Evolutionary conservation across 2,888 invertebrate genomes (phyloP).

Genomic region (Drosophila pseudotalamancana): DNA sequence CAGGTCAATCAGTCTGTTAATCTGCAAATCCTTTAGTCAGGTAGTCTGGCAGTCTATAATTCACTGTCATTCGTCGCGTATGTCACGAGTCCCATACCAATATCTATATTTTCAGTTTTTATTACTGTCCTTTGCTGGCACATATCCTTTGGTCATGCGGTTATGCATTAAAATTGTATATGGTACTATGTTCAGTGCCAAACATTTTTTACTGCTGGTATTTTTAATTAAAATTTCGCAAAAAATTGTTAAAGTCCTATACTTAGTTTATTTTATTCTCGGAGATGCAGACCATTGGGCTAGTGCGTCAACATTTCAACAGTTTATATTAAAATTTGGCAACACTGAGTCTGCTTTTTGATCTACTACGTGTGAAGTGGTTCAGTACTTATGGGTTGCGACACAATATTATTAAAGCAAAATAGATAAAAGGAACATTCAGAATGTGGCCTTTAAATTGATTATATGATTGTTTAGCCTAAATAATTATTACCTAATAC

Average conservation of each 20-base stretch:
- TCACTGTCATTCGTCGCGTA: not conserved
- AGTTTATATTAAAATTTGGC: not conserved
- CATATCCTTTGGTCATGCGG: constrained; percentile 9
- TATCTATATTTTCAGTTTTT: constrained; percentile 1
- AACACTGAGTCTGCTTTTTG: not conserved
- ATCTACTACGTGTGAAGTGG: not conserved
- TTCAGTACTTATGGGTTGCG: not conserved
- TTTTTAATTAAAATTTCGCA: constrained; percentile 35
- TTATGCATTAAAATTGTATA: constrained; percentile 26
- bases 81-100: not conserved
- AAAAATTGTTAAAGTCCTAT: not conserved
- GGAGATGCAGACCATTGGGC: not conserved
- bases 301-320: not conserved
- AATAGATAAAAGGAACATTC: not conserved
- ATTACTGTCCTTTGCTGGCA: not conserved
- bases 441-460: too few species aligned
- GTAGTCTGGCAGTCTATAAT: not conserved
- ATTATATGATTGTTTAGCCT: too few species aligned
- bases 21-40: not conserved
- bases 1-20: not conserved
- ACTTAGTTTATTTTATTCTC: not conserved
- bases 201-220: constrained; percentile 11
- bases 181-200: constrained; percentile 7
- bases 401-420: not conserved
- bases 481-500: too few species aligned